Evolutionary conservation across 2,113 vertebrate species (phyloP).

Genomic region (Heteronetta atricapilla): DNA sequence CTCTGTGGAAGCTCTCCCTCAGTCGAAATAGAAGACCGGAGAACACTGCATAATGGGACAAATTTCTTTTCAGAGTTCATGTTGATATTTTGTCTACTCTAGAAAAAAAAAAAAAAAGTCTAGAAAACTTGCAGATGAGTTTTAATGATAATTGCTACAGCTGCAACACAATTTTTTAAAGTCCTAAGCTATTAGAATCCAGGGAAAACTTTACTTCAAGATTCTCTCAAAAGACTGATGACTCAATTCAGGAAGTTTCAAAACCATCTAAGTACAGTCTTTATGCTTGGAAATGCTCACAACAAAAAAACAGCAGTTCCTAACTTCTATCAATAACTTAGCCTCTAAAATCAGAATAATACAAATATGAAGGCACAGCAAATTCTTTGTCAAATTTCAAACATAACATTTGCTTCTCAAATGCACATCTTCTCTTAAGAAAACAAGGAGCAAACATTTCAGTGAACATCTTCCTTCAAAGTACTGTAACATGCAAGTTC

Average conservation of each 20-base stretch:
- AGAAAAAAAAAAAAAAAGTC: not conserved
- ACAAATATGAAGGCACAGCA: not conserved
- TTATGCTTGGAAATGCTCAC: not conserved
- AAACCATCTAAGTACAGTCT: not conserved
- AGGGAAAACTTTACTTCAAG: not conserved
- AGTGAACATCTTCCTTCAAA: not conserved
- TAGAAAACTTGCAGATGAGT: not conserved
- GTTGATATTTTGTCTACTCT: slow-evolving; percentile 7
- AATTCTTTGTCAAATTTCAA: not conserved
- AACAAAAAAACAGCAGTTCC: not conserved
- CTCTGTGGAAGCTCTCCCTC: not conserved
- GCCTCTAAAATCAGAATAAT: not conserved
- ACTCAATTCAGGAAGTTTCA: slow-evolving; percentile 35
- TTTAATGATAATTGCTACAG: slow-evolving; percentile 17
- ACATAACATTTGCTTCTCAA: not conserved
- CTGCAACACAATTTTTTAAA: slow-evolving; percentile 9
- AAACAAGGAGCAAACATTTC: not conserved
- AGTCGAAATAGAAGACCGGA: not conserved
- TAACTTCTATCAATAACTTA: slow-evolving; percentile 7
- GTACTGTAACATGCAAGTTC: not conserved
- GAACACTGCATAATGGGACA: not conserved
- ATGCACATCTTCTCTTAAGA: not conserved
- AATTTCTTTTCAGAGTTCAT: not conserved
- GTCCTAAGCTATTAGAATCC: not conserved
- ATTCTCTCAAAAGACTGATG: slow-evolving; percentile 37